These are phyloP conservation scores for Brachionus manjavacas DNA, from an alignment of 1,140 invertebrate genomes.

Conservation along the genomic window DNA sequence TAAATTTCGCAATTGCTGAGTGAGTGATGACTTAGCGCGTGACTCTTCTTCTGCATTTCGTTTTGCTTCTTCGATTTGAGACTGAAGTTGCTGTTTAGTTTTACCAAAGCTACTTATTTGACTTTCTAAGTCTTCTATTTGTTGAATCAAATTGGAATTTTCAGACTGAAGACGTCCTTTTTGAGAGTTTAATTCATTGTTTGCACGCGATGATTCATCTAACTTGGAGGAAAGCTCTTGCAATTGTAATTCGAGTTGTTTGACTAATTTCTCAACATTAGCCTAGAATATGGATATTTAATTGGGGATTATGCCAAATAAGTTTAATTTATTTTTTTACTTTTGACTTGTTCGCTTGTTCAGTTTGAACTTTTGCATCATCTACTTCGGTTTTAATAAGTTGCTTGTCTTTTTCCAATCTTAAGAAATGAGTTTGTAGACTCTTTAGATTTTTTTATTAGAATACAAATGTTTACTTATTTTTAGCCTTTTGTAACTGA, in stretches of 20 bases:
- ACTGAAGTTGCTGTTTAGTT: conserved; percentile 31
- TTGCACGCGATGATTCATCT: conserved; percentile 63
- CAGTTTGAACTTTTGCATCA: conserved; percentile 77
- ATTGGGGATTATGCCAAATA: not conserved
- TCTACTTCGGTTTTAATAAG: conserved; percentile 82
- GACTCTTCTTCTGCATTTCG: conserved; percentile 52
- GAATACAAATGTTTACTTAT: conserved; percentile 72
- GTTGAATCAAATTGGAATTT: conserved; percentile 27
- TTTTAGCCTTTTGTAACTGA: conserved; percentile 96
- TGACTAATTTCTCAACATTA: conserved; percentile 90
- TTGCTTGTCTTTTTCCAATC: conserved; percentile 42
- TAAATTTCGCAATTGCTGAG: conserved; percentile 67
- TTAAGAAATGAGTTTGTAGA: not conserved
- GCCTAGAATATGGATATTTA: conserved; percentile 63
- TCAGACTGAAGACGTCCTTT: conserved; percentile 24
- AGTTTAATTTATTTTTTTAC: conserved; percentile 60
- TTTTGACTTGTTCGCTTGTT: conserved; percentile 87
- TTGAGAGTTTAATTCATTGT: conserved; percentile 30
- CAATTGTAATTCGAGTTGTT: conserved; percentile 86
- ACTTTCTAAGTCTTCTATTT: conserved; percentile 40
- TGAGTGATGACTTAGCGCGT: conserved; percentile 39
- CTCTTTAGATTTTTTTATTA: not conserved
- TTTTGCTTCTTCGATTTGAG: conserved; percentile 47
- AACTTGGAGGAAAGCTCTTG: conserved; percentile 89
- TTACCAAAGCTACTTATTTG: conserved; percentile 40